These are phyloP conservation scores for Papilio aristodemus DNA, from an alignment of 1,140 invertebrate genomes.

Conservation along the genomic window DNA sequence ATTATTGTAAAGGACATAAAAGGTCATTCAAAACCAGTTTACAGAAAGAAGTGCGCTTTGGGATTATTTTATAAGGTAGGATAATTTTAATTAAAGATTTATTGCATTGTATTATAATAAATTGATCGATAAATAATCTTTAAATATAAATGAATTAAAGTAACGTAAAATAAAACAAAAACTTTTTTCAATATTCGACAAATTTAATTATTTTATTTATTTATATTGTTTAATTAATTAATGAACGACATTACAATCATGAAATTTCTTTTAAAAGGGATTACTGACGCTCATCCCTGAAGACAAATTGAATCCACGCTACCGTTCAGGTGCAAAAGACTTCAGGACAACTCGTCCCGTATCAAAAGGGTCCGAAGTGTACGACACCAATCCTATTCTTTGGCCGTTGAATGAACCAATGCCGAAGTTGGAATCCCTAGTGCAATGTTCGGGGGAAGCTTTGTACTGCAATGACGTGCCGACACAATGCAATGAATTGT, in stretches of 20 bases:
- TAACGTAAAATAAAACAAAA: too few relatives aligned
- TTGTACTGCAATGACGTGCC: conserved; percentile 84
- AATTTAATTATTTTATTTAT: neutral
- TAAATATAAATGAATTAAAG: too few relatives aligned
- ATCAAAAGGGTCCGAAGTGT: conserved; percentile 84
- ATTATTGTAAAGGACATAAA: conserved; percentile 82
- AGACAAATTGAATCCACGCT: conserved; percentile 42
- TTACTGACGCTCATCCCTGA: conserved; percentile 50
- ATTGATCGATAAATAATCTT: neutral
- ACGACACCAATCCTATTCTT: conserved; percentile 82
- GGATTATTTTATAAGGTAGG: conserved; percentile 87
- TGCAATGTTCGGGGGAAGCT: conserved; percentile 84
- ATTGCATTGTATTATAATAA: conserved; percentile 17
- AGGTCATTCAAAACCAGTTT: conserved; percentile 83
- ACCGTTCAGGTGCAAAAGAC: conserved; percentile 57
- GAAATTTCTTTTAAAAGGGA: conserved; percentile 42
- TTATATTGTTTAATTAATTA: neutral
- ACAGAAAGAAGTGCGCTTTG: conserved; percentile 83
- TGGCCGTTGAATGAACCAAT: conserved; percentile 86
- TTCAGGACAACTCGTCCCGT: conserved; percentile 79
- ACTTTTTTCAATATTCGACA: neutral
- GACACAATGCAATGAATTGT: conserved; percentile 80
- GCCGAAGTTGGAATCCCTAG: conserved; percentile 82
- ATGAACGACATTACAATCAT: neutral
- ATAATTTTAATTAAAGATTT: conserved; percentile 16